phyloP scores from a whole-genome alignment of 2,888 invertebrate species.

The Petrophora chlorosata region DNA sequence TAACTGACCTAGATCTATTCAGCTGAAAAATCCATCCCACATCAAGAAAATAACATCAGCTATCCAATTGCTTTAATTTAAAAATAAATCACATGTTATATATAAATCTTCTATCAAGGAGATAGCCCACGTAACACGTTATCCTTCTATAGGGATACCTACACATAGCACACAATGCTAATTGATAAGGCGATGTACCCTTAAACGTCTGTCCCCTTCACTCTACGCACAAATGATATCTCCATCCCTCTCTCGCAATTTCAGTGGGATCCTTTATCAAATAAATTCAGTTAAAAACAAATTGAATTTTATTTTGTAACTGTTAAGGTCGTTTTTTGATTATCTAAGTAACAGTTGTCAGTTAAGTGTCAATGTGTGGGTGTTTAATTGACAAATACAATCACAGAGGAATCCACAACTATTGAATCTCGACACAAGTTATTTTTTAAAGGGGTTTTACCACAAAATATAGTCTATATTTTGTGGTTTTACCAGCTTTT shows the following conservation, averaged over 20 bases:
- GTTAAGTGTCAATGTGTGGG: constrained; percentile 52
- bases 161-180: constrained; percentile 33
- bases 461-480: no score
- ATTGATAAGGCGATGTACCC: constrained; percentile 30
- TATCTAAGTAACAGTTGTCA: constrained; percentile 18
- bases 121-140: constrained; percentile 46
- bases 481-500: no score
- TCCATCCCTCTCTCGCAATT: constrained; percentile 42
- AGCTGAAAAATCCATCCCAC: no score
- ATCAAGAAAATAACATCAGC: no score
- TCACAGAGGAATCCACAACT: constrained; percentile 39
- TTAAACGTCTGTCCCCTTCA: constrained; percentile 41
- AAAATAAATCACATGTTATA: constrained; percentile 1
- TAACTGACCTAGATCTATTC: no score
- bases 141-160: neutral
- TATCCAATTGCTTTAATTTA: neutral
- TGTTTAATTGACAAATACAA: constrained; percentile 66
- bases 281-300: constrained; percentile 17
- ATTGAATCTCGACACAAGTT: no score
- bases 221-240: constrained; percentile 22
- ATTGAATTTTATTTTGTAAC: constrained; percentile 13
- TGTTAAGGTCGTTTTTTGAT: constrained; percentile 35
- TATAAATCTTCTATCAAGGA: constrained; percentile 19
- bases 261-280: constrained; percentile 50
- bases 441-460: neutral